phyloP scores from a whole-genome alignment of 2,888 invertebrate species.

The Poecilus cupreus region DNA sequence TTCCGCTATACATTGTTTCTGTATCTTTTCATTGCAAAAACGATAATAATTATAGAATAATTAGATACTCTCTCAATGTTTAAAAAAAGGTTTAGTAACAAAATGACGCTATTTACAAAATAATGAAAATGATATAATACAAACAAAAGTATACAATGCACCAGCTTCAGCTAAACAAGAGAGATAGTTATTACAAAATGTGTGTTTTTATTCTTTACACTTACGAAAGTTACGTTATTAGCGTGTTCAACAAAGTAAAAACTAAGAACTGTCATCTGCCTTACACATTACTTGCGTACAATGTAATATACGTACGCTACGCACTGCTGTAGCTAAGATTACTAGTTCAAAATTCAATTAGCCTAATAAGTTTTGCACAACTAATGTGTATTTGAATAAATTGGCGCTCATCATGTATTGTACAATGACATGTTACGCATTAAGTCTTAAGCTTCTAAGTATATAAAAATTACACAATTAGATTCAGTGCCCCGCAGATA shows the following conservation, averaged over 20 bases:
- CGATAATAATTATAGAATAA: not conserved
- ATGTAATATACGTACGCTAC: not conserved
- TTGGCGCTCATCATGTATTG: not conserved
- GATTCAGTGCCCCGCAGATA: too few relatives aligned
- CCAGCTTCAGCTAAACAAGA: not conserved
- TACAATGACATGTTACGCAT: not conserved
- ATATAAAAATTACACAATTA: not conserved
- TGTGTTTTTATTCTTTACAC: conserved; percentile 33
- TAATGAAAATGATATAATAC: not conserved
- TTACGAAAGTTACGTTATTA: conserved; percentile 38
- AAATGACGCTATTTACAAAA: not conserved
- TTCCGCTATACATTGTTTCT: not conserved
- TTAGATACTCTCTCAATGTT: not conserved
- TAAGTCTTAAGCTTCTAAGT: not conserved
- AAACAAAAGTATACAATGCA: not conserved
- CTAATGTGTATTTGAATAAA: not conserved
- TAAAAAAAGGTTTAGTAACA: too few relatives aligned
- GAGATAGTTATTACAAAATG: conserved; percentile 27
- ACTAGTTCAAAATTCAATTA: not conserved
- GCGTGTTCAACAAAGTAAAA: conserved; percentile 44
- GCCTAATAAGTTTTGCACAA: not conserved
- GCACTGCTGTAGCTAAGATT: not conserved
- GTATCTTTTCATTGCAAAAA: not conserved
- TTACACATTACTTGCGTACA: not conserved
- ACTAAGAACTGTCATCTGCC: conserved; percentile 34